phyloP scores from a whole-genome alignment of 2,888 invertebrate species.

The Hemaris fuciformis region DNA sequence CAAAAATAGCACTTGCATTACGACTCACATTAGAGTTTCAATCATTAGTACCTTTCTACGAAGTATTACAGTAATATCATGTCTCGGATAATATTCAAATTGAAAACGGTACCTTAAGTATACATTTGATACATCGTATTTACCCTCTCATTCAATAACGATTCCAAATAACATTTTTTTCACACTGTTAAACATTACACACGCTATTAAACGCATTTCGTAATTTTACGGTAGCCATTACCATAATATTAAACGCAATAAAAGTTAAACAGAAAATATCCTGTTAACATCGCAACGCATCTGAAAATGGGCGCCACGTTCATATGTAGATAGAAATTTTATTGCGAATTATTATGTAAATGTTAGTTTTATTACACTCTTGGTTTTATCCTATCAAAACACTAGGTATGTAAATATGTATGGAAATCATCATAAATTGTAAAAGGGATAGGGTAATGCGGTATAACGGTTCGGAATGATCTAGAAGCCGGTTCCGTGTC shows the following conservation, averaged over 20 bases:
- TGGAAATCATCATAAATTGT: conserved; percentile 59
- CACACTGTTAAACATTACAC: background rate
- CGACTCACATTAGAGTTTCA: background rate
- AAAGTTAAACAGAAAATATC: conserved; percentile 27
- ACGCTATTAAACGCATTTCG: background rate
- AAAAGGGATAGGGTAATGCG: conserved; percentile 48
- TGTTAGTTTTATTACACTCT: conserved; percentile 38
- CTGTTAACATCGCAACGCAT: conserved; percentile 28
- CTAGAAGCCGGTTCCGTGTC: conserved; percentile 47
- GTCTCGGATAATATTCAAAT: background rate
- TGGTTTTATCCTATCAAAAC: conserved; percentile 8
- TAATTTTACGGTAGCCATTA: conserved; percentile 3
- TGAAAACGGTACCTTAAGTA: conserved; percentile 2
- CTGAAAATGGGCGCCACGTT: conserved; percentile 25
- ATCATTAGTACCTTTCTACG: background rate
- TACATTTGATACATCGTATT: background rate
- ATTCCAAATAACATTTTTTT: background rate
- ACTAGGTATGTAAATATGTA: conserved; percentile 30
- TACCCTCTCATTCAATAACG: background rate
- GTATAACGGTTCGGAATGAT: conserved; percentile 56
- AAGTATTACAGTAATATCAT: background rate
- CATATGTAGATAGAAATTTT: conserved; percentile 23
- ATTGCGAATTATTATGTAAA: conserved; percentile 43
- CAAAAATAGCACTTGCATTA: background rate
- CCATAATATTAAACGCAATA: conserved; percentile 14